Evolutionary conservation across 2,113 vertebrate species (phyloP), one percentile per base, ranked within the genome.

Genomic region (Bubo bubo): DNA sequence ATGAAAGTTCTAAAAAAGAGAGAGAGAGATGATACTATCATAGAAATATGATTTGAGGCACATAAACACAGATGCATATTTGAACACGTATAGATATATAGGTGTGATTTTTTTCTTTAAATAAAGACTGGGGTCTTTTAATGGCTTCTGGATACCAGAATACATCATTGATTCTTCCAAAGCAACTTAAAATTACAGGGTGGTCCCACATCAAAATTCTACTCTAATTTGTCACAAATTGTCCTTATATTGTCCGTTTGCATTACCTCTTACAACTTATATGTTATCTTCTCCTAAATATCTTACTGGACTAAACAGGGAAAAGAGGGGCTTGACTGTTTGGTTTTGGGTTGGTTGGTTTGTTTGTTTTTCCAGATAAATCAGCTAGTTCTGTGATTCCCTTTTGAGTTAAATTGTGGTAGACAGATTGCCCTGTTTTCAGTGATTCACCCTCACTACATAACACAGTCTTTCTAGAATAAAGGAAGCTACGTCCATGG

Each of bases 11-110:
- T 35, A 47, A 47, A 3, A 22, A 67, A 10, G 10, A 8, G 11
- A 76, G 18, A 63, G 12, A 9, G 6, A 58, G 15, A 68, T 50
- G 12, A 8, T n/a, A 32, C 14, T 41, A 9, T 28, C 30, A 72
- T 1, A 32, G 22, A 80, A 93, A 76, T 24, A n/a, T 0, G 0
- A 19, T 30, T 56, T 76, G 37, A 14, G 19, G 16, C 32, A 34
- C 9, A 39, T 50, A 67, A 60, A 39, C 9, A 60, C 10, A 34
- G 17, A 24, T 6, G 45, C 27, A 39, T 43, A 50, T 76, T 12
- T 56, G 27, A 58, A 24, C 8, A 35, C 6, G 23, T 10, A 27
- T 5, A 28, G 3, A 58, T 26, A 34, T 12, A 24, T 19, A 17
- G 1, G 37, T 41, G 15, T 30, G 4, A 12, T 13, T 50, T 64